Evolutionary conservation across 2,113 vertebrate species (phyloP), one percentile per base, ranked within the genome.

Genomic region (Turnix velox): DNA sequence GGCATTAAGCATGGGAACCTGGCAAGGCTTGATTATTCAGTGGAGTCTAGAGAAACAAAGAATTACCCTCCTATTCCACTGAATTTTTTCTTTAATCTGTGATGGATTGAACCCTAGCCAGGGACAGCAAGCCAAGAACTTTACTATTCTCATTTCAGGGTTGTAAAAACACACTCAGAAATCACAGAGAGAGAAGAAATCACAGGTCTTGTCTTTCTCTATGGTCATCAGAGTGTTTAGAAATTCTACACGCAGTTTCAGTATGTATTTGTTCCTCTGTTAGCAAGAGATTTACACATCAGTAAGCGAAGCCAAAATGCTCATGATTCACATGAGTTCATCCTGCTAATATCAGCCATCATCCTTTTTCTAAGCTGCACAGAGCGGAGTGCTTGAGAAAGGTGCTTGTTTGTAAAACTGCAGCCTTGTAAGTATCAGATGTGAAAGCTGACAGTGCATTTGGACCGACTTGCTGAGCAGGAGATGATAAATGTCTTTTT

Each of bases 131-230:
- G 80, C 73, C 86, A 95, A 90, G 83, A 92, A 93, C 83, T 84
- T 92, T 65, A 78, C 75, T 93, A 66, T 84, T 92, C 72, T n/a
- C 68, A 68, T 92, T 92, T 92, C 76, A 72, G 76, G 2, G 8
- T 74, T 93, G 68, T 96, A 66, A 93, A 94, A 94, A 88, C 83
- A 94, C 19, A 65, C 40, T 90, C 84, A 71, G 61, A 93, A 93
- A 81, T 75, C 68, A 86, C 0, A 84, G 52, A 79, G 73, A 67
- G 76, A 78, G 48, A 68, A 42, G 18, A 9, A 15, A 84, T 90
- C 57, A 31, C 33, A 87, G 40, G 25, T 84, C 52, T 90, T 83
- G 68, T 33, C 45, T 92, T 96, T 91, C 79, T 92, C 71, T 83
- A 63, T 67, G 55, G 59, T 79, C 86, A 90, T 52, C 69, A 94